Evolutionary conservation across 2,888 invertebrate genomes (phyloP), one percentile per base, ranked within the genome.

Genomic region (Volucella inflata): DNA sequence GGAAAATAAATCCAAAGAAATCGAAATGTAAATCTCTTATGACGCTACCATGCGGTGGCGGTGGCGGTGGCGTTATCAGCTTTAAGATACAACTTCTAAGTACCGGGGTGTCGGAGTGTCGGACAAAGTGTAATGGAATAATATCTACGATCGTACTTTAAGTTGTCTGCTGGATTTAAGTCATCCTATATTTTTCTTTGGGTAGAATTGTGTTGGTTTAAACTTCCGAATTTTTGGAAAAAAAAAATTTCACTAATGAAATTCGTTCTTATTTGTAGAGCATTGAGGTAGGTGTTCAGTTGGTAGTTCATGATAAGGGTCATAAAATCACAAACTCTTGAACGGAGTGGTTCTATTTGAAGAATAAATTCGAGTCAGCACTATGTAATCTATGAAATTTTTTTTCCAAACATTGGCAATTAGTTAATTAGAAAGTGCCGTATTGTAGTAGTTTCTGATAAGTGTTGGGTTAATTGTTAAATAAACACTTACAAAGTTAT

Each of bases 11-110:
- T 21, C 46, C 72, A 12, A 80, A 81, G 68, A 77, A 80, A 68
- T 81, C 40, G 81, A 67, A 77, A 72, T 81, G 64, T 81, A 72
- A 77, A 81, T 85, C 81, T 68, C 59, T 44, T 57, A 44, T 75
- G 75, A 71, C 55, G 75, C 76, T 75, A 65, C 70, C 65, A 71
- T 51, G 30, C 75, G 42, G 38, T 38, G 62, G 4, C 11, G 42
- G 10, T 1, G 30, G 48, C 30, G 62, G 51, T 51, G 64, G n/a
- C 42, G 17, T n/a, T 30, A 42, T 42, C 59, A 74, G 60, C 30
- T 44, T 60, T 42, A 55, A 64, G 38, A n/a, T 46, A 53, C 38
- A 42, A 53, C 46, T 38, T 46, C 38, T 40, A 14, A 62, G 30
- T 6, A 6, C 30, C 30, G 21, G 4, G 21, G 21, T 21, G 21